These are phyloP conservation scores for Enteromius trimaculatus DNA, from an alignment of 2,797 vertebrate genomes.

Conservation along the genomic window DNA sequence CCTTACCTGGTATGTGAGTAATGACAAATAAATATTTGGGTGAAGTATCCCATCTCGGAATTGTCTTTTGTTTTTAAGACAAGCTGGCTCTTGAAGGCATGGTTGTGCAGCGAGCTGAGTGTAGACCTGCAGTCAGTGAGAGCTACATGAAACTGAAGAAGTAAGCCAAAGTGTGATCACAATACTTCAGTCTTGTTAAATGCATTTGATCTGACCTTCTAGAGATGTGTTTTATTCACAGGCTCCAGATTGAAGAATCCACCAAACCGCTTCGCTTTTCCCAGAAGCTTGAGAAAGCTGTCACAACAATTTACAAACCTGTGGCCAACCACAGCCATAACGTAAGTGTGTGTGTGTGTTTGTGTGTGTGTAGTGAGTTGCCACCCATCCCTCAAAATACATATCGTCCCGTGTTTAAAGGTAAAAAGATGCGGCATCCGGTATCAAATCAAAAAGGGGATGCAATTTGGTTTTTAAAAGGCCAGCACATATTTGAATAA, in stretches of 20 bases:
- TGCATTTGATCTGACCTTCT: neutral
- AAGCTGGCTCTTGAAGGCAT: conserved; percentile 94
- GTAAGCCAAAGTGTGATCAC: conserved; percentile 70
- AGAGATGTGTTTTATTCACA: conserved; percentile 62
- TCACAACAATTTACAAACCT: conserved; percentile 96
- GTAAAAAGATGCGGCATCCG: too few relatives aligned
- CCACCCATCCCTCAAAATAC: too few relatives aligned
- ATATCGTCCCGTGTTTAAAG: too few relatives aligned
- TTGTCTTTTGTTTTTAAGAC: conserved; percentile 71
- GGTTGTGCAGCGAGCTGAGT: conserved; percentile 97
- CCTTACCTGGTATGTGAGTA: neutral
- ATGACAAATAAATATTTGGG: neutral
- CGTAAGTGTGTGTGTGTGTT: conserved; percentile 75
- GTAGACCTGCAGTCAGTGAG: conserved; percentile 92
- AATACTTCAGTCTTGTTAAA: neutral
- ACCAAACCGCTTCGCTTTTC: conserved; percentile 92
- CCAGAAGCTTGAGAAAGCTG: conserved; percentile 88
- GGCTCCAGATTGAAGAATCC: conserved; percentile 95
- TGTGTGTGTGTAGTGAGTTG: neutral
- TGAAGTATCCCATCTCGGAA: neutral
- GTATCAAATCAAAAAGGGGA: too few relatives aligned
- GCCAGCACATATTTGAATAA: too few relatives aligned
- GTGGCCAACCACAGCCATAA: conserved; percentile 94
- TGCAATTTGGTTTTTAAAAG: too few relatives aligned
- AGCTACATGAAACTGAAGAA: conserved; percentile 96